Evolutionary conservation across 2,113 vertebrate species (phyloP).

Genomic region (Apteryx mantelli): DNA sequence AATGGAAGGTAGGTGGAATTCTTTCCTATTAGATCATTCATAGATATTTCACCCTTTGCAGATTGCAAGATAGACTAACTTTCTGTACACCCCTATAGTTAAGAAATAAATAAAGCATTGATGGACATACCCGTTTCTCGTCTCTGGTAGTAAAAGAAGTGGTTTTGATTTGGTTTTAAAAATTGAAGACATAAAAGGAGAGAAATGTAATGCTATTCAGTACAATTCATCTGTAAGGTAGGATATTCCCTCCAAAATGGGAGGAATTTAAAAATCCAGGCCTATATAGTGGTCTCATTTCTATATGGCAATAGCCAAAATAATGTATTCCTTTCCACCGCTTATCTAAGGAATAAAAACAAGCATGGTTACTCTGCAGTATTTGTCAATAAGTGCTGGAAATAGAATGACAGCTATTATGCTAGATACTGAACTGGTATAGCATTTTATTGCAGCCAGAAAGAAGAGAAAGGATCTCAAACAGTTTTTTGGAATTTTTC

Average conservation of each 20-base stretch:
- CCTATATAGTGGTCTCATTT: background rate
- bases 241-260: background rate
- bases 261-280: background rate
- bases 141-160: background rate
- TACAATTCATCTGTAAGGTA: background rate
- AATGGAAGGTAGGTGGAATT: background rate
- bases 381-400: background rate
- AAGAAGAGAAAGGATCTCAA: background rate
- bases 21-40: background rate
- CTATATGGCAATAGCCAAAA: background rate
- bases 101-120: background rate
- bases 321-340: background rate
- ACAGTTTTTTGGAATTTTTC: background rate
- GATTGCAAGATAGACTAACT: background rate
- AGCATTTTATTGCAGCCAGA: background rate
- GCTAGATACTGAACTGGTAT: background rate
- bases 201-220: background rate
- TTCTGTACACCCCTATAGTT: background rate
- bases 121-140: background rate
- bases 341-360: background rate
- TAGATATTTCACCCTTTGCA: background rate
- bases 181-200: background rate
- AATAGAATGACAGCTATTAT: background rate
- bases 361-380: background rate
- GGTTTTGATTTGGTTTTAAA: slow-evolving; percentile 16